Percentiles rank a stretch among this genome's conserved stretches.
Conservation (phyloP, 2,797 vertebrate species). For the Myotis findleyi region DNA sequence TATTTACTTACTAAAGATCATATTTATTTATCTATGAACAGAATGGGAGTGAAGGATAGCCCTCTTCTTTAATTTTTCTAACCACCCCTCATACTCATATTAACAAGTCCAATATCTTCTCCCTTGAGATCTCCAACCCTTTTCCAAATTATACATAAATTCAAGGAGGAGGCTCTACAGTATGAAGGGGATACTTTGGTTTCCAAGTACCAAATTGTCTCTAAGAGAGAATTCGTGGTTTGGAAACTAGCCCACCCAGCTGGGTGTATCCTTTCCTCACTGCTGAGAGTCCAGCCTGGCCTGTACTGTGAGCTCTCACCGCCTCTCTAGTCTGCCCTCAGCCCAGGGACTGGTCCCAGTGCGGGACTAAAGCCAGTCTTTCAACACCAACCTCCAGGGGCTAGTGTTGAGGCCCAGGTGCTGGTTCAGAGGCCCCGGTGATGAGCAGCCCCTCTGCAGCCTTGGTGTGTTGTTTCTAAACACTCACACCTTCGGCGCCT, state of each 20-base stretch:
- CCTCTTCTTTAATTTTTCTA: background rate
- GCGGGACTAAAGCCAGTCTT: background rate
- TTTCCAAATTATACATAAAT: background rate
- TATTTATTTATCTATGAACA: background rate
- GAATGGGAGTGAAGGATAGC: background rate
- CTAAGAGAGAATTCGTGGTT: background rate
- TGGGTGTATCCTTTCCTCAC: background rate
- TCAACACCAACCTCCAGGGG: background rate
- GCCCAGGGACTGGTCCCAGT: background rate
- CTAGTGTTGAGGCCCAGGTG: background rate
- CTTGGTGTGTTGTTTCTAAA: background rate
- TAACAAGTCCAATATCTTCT: background rate
- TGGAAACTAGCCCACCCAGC: background rate
- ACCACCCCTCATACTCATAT: background rate
- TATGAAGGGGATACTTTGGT: background rate
- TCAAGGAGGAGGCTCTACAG: background rate
- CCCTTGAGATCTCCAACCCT: background rate
- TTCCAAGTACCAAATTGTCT: background rate
- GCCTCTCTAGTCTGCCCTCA: accelerated
- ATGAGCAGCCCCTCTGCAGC: background rate
- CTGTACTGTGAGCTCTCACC: too few species aligned
- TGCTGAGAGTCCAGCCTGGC: background rate
- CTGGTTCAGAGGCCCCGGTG: background rate
- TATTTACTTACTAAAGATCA: background rate
- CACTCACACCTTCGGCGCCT: background rate